Evolutionary conservation across 2,113 vertebrate species (phyloP).

Genomic region (Glaucomys volans): DNA sequence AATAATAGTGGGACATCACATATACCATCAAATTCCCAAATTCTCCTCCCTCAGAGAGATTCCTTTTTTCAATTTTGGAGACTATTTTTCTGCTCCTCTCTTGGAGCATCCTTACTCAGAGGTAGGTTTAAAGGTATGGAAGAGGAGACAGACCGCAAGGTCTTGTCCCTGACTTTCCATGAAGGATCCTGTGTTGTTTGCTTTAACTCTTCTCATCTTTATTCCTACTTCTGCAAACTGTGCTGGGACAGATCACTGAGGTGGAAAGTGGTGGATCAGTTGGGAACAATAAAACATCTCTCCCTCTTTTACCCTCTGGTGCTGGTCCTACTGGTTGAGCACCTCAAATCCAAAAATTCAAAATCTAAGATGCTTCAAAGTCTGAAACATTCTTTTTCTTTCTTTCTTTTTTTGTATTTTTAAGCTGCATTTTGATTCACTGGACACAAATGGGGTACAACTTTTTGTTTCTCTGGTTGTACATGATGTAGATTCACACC

Average conservation of each 20-base stretch:
- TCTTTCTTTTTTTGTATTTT: too few species aligned
- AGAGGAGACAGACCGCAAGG: not conserved
- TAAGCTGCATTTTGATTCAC: too few species aligned
- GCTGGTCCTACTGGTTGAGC: not conserved
- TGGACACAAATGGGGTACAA: too few species aligned
- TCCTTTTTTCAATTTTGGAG: not conserved
- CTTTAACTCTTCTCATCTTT: not conserved
- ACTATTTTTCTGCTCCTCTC: not conserved
- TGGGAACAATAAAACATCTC: not conserved
- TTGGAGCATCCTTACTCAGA: not conserved
- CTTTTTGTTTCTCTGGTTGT: too few species aligned
- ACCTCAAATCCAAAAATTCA: not conserved
- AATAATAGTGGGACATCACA: not conserved
- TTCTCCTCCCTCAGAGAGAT: not conserved
- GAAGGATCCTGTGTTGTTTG: not conserved
- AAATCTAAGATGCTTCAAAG: not conserved
- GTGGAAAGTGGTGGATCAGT: not conserved
- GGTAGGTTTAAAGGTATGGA: not conserved
- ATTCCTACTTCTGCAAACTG: not conserved
- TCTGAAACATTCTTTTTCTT: not conserved
- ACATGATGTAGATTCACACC: too few species aligned
- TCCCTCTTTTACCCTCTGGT: not conserved
- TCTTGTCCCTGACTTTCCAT: not conserved
- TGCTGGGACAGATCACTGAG: not conserved
- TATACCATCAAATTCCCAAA: not conserved